Conservation (phyloP, 2,797 vertebrate species). For the Knipowitschia caucasica region DNA sequence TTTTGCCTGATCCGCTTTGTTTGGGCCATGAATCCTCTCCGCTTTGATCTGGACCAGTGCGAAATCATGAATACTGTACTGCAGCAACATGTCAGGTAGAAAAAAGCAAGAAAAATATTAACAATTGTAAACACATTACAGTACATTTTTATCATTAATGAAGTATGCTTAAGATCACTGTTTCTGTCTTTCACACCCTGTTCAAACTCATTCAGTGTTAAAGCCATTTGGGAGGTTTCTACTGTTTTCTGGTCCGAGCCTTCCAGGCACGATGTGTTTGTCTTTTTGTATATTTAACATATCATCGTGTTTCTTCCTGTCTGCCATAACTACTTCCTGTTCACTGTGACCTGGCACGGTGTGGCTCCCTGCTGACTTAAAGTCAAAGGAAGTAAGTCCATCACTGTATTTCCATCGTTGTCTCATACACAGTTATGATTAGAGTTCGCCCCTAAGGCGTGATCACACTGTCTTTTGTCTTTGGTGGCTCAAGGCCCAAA, state of each 20-base stretch:
- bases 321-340: slow-evolving; percentile 65
- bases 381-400: slow-evolving; percentile 84
- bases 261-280: slow-evolving; percentile 70
- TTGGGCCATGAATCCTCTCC: too few species aligned
- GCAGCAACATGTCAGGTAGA: too few species aligned
- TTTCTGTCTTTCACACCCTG: neutral
- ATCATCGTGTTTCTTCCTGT: slow-evolving; percentile 62
- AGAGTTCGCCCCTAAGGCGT: neutral
- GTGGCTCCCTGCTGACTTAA: slow-evolving; percentile 68
- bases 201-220: slow-evolving; percentile 65
- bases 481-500: too few species aligned
- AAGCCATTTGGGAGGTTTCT: slow-evolving; percentile 80
- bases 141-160: too few species aligned
- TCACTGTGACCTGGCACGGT: slow-evolving; percentile 64
- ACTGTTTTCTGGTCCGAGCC: slow-evolving; percentile 70
- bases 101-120: too few species aligned
- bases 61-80: too few species aligned
- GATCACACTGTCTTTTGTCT: neutral
- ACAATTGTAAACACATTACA: too few species aligned
- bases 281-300: slow-evolving; percentile 65
- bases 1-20: too few species aligned
- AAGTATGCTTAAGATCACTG: too few species aligned
- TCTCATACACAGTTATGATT: slow-evolving; percentile 31
- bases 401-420: slow-evolving; percentile 21
- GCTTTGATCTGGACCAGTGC: too few species aligned